A percentile compares a stretch with the other conserved stretches of the same genome.
phyloP scores from a whole-genome alignment of 2,888 invertebrate species.

The Drosophila ezoana region DNA sequence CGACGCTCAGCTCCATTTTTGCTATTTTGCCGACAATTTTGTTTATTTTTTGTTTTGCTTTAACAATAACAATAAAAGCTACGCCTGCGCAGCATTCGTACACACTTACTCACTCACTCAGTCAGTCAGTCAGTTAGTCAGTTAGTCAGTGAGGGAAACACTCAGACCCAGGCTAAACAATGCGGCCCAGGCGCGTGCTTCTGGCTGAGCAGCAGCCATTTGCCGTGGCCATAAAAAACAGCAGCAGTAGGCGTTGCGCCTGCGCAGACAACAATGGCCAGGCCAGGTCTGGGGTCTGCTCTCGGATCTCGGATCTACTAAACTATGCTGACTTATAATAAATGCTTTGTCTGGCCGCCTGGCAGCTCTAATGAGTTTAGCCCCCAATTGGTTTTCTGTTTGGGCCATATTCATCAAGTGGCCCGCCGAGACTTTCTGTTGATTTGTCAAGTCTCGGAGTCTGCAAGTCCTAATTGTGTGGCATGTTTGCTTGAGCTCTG shows the following conservation, averaged over 20 bases:
- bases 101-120: conserved; percentile 45
- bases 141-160: conserved; percentile 1
- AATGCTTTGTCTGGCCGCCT: conserved; percentile 23
- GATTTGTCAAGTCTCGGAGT: conserved; percentile 58
- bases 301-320: conserved; percentile 24
- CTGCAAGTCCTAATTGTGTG: conserved; percentile 55
- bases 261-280: conserved; percentile 60
- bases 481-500: conserved; percentile 68
- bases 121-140: too few relatives aligned
- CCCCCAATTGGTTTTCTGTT: conserved; percentile 5
- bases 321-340: conserved; percentile 30
- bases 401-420: conserved; percentile 43
- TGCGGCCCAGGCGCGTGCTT: conserved; percentile 69
- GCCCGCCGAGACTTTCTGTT: conserved; percentile 28
- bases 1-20: conserved; percentile 30
- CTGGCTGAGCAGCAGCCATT: conserved; percentile 54
- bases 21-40: conserved; percentile 20
- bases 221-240: conserved; percentile 42
- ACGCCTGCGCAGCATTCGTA: conserved; percentile 45
- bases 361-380: conserved; percentile 49
- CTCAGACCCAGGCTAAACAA: conserved; percentile 35
- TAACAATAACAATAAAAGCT: conserved; percentile 64
- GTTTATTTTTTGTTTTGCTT: conserved; percentile 7
- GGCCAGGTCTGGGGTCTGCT: conserved; percentile 32
- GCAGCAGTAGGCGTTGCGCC: conserved; percentile 58